These are phyloP conservation scores for Diorhabda carinulata DNA, from an alignment of 1,140 invertebrate genomes.

Conservation along the genomic window DNA sequence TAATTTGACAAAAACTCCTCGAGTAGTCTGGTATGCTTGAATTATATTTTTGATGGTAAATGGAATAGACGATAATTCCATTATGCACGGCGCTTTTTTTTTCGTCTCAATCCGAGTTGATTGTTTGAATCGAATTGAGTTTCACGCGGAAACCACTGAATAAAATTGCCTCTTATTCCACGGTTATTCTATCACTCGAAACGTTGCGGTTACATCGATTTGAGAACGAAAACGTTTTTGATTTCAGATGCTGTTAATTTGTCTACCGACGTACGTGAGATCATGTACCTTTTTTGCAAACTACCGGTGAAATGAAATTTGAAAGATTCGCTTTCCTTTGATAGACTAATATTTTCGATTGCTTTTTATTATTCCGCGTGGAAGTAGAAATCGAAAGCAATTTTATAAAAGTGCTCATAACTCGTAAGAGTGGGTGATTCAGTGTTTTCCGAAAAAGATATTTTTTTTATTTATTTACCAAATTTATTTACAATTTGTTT, in stretches of 20 bases:
- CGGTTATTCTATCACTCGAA: not conserved
- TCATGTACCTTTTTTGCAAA: not conserved
- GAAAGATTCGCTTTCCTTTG: not conserved
- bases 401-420: no score
- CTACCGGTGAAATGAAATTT: not conserved
- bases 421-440: no score
- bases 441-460: no score
- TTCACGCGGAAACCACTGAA: not conserved
- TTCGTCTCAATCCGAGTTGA: constrained; percentile 8
- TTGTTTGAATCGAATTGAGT: constrained; percentile 2
- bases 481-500: no score
- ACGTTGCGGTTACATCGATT: constrained; percentile 9
- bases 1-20: no score
- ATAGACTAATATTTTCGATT: no score
- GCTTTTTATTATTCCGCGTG: no score
- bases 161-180: constrained; percentile 7
- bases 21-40: no score
- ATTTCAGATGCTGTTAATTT: constrained; percentile 1
- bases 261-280: not conserved
- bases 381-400: no score
- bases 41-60: not conserved
- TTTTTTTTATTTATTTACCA: no score
- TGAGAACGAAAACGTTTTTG: not conserved
- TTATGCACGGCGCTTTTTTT: not conserved
- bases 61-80: not conserved